These are phyloP conservation scores for Plestiodon gilberti DNA, from an alignment of 2,113 vertebrate species.

Conservation along the genomic window DNA sequence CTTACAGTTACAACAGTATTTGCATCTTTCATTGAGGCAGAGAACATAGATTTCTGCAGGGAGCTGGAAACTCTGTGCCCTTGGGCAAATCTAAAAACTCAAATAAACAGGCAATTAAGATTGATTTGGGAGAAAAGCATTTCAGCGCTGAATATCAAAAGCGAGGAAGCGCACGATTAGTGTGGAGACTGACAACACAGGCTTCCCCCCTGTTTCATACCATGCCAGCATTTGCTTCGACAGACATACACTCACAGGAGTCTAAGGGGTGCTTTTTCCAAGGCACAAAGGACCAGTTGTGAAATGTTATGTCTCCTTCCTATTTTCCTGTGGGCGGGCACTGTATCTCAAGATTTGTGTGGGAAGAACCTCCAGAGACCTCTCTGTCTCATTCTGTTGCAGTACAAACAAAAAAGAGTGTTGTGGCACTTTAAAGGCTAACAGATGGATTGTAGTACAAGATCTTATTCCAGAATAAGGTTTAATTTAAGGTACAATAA, in stretches of 20 bases:
- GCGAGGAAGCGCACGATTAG: not conserved
- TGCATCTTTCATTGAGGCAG: too few species aligned
- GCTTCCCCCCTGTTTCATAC: not conserved
- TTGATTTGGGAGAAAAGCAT: not conserved
- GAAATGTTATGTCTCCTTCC: not conserved
- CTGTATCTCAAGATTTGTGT: not conserved
- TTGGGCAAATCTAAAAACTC: conserved; percentile 58
- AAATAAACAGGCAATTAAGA: conserved; percentile 54
- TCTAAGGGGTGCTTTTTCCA: not conserved
- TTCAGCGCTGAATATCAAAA: conserved; percentile 20
- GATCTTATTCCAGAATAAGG: not conserved
- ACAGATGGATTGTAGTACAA: not conserved
- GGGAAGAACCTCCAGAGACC: not conserved
- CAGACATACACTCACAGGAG: not conserved
- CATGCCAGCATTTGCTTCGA: not conserved
- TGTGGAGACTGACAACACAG: not conserved
- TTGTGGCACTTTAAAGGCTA: not conserved
- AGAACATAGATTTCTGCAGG: not conserved
- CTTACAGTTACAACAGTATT: too few species aligned
- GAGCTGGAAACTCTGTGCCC: conserved; percentile 44
- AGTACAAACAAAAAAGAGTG: not conserved
- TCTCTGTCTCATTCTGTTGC: not conserved
- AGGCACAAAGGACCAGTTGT: not conserved
- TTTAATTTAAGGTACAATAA: not conserved
- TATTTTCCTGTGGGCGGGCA: not conserved